Base-by-base conservation (phyloP, 2,888 invertebrate genomes). In the Smittia aterrima region DNA sequence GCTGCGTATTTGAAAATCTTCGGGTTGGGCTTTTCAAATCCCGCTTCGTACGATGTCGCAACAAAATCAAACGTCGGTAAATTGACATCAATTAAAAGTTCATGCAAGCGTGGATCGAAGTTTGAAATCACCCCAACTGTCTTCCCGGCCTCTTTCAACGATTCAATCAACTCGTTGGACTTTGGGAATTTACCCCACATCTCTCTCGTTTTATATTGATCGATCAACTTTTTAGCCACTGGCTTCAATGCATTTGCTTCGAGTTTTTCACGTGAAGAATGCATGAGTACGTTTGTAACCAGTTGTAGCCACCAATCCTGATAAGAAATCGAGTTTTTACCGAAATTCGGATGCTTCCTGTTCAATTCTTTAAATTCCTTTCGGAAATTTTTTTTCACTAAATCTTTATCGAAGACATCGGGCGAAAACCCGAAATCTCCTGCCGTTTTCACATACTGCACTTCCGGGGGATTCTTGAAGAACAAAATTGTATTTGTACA, bases 401-500 rank as follows among this genome's bases (percentile, higher is more conserved):
- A 82, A 0, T 85, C 81, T 7, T 84, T 80, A 53, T 88, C 76
- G 64, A 83, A 67, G 13, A 2, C n/a, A 3, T 58, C 58, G 2
- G 9, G 13, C 9, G 58, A 22, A 4, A 82, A 67, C 16, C 94
- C 95, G 80, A 90, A 85, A 71, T 86, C 83, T 0, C 84, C 82
- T 0, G 90, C 95, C 66, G 90, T 86, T 76, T 87, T 83, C 0
- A 87, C 85, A 80, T 96, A 96, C 79, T 91, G 89, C 73, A 87
- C 83, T 76, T 89, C 90, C 1, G 91, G 89, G 47, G 89, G 83
- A 38, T 77, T 78, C 62, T 85, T 81, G 78, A 93, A 91, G 77
- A 87, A 86, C 13, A 96, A 82, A n/a, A 96, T 82, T 0, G 96
- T 96, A 77, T 93, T 93, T 1, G 94, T 96, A 72, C 92, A 90